Evolutionary conservation across 2,797 vertebrate genomes (phyloP).

Genomic region (Paramormyrops hopkinsi): DNA sequence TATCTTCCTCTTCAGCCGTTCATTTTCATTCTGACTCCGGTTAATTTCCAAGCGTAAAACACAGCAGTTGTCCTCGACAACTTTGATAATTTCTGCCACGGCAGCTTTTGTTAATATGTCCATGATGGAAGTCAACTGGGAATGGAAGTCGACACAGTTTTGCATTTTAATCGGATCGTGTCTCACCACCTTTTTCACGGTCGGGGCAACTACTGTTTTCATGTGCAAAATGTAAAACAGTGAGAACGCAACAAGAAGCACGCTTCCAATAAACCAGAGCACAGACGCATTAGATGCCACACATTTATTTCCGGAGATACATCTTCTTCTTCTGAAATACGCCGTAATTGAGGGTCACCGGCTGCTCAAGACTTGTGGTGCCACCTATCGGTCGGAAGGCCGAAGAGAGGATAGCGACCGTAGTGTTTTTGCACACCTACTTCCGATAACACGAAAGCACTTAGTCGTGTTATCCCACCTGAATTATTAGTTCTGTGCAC

Average conservation of each 20-base stretch:
- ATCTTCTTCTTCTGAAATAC: slow-evolving; percentile 5
- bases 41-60: slow-evolving; percentile 53
- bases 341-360: too few species aligned
- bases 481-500: neutral
- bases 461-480: neutral
- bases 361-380: neutral
- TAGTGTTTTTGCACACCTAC: neutral
- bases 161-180: slow-evolving; percentile 40
- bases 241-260: neutral
- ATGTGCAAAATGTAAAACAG: neutral
- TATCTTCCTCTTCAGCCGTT: slow-evolving; percentile 50
- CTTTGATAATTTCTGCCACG: slow-evolving; percentile 59
- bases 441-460: neutral
- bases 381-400: neutral
- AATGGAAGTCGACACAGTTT: slow-evolving; percentile 41
- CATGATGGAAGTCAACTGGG: slow-evolving; percentile 60
- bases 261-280: neutral
- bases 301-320: slow-evolving; percentile 15
- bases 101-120: slow-evolving; percentile 59
- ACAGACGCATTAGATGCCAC: neutral
- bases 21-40: slow-evolving; percentile 53
- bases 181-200: neutral
- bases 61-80: slow-evolving; percentile 51
- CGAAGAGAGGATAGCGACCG: neutral
- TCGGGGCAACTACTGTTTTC: neutral